A percentile compares a stretch with the other conserved stretches of the same genome.
Conservation (phyloP, 2,113 vertebrate species). For the Psophia crepitans region DNA sequence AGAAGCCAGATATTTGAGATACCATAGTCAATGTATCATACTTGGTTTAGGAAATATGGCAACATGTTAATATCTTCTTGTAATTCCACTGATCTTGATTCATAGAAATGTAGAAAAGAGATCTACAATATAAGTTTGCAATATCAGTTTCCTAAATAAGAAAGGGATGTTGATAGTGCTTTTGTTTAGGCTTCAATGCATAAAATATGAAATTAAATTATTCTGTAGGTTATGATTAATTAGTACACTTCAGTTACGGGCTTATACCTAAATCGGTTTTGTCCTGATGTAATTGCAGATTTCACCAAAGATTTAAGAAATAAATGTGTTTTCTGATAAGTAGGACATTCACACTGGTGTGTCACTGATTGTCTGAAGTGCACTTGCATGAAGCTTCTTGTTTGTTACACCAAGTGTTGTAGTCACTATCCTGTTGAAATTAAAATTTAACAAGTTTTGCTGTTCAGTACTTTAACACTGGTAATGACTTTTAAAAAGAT, state of each 20-base stretch:
- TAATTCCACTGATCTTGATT: background rate
- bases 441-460: background rate
- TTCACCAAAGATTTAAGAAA: background rate
- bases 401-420: background rate
- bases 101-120: background rate
- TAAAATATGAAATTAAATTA: background rate
- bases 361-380: background rate
- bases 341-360: background rate
- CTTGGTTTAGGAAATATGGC: background rate
- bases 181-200: background rate
- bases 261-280: background rate
- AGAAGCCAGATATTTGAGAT: background rate
- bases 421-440: background rate
- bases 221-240: background rate
- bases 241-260: background rate
- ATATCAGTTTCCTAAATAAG: background rate
- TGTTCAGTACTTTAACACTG: background rate
- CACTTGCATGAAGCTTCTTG: background rate
- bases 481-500: background rate
- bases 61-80: rapidly evolving
- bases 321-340: background rate
- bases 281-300: background rate
- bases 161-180: background rate
- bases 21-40: background rate
- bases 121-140: background rate